Conservation (phyloP, 2,113 vertebrate species). For the Onychorhynchus coronatus region DNA sequence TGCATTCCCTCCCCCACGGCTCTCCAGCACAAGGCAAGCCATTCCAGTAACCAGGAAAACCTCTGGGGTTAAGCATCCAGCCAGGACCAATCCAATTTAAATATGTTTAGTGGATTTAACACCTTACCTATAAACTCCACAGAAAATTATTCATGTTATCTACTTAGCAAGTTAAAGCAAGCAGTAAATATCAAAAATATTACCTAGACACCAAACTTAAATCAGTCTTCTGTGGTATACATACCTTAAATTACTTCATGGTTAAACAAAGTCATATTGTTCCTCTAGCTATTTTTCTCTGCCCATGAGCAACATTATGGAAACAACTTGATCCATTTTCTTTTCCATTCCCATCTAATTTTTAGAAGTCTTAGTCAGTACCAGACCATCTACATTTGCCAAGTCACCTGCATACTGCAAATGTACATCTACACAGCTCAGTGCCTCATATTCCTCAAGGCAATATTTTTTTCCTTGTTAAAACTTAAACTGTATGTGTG, state of each 20-base stretch:
- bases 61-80: background rate
- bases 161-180: background rate
- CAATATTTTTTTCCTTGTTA: background rate
- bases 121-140: background rate
- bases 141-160: background rate
- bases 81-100: background rate
- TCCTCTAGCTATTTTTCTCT: background rate
- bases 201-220: background rate
- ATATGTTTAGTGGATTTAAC: background rate
- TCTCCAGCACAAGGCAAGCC: background rate
- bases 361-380: background rate
- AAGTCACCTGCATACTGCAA: background rate
- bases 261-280: background rate
- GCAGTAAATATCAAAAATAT: background rate
- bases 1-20: rapidly evolving
- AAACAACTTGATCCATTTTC: background rate
- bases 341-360: background rate
- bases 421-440: background rate
- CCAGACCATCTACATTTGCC: background rate
- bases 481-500: background rate
- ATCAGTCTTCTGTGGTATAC: background rate
- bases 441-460: background rate
- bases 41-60: background rate
- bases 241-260: background rate
- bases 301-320: background rate